Base-by-base conservation (phyloP, 92 coral and sea anemone species). In the Umimayanthus chanpuru region DNA sequence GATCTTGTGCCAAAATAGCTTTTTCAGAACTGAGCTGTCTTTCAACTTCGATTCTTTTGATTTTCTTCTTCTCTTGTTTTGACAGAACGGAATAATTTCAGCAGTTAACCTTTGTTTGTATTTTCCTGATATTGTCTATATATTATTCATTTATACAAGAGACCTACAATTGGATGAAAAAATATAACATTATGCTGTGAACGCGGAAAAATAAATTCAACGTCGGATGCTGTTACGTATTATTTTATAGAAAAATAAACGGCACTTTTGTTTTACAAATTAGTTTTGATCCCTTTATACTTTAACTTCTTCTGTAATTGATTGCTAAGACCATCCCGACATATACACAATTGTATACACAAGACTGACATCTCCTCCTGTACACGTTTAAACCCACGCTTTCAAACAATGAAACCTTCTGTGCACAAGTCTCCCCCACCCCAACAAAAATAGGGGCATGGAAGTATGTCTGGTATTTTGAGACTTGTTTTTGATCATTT, bases 1-100 rank as follows among this genome's bases (percentile, higher is more conserved):
- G 96, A 94, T 80, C 95, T 97, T 58, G 88, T 97, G 47, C 96
- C 99, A 38, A 95, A 91, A 68, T 92, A 79, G 77, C 26, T 41
- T 65, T 64, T 4, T 38, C 23, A 53, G 16, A 53, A 74, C 39
- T 32, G 41, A 74, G 21, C 14, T 0, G 0, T 44, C 50, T 18
- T 16, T 41, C 25, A 76, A 21, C 32, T 41, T 36, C 55, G 6
- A 21, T 1, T 23, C 8, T 18, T 20, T 23, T 5, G 9, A 5
- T 23, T 3, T 5, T 61, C 26, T 61, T 61, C 25, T 12, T 61
- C 68, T 18, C 23, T 61, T 18, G 23, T 61, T 16, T 61, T 21
- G 68, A 20, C 18, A 20, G n/a, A 61, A 61, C 26, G 25, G 25
- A 61, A 20, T 4, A 61, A 20, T 61, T 23, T 61, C 1, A 61